Percentiles rank a stretch among this genome's conserved stretches.
phyloP scores from a whole-genome alignment of 2,888 invertebrate species.

The Plagodis pulveraria region DNA sequence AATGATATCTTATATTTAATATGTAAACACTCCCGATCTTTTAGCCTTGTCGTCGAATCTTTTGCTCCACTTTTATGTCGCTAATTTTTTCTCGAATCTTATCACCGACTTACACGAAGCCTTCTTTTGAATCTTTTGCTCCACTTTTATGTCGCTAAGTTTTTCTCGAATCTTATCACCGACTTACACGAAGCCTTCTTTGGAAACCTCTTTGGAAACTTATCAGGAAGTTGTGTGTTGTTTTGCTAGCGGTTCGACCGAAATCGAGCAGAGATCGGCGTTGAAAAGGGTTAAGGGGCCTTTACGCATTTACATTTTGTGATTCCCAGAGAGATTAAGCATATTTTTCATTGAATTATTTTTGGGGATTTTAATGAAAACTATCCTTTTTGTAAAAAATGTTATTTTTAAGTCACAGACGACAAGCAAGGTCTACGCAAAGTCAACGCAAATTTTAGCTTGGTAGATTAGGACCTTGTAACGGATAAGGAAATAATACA shows the following conservation, averaged over 20 bases:
- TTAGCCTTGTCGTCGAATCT: constrained; percentile 27
- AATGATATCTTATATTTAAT: no score
- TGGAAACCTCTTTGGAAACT: constrained; percentile 30
- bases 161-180: constrained; percentile 36
- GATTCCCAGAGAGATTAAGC: no score
- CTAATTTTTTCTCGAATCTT: constrained; percentile 34
- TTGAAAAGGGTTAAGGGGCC: constrained; percentile 14
- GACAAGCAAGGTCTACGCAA: no score
- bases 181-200: constrained; percentile 36
- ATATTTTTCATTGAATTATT: no score
- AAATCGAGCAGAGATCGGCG: constrained; percentile 29
- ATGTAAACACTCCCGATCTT: constrained; percentile 12
- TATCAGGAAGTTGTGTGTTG: constrained; percentile 32
- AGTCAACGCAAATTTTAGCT: no score
- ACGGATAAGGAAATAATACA: no score
- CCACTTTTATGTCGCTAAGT: constrained; percentile 27
- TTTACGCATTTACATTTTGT: no score
- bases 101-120: constrained; percentile 38
- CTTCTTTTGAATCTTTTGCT: constrained; percentile 23
- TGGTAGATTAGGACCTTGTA: no score
- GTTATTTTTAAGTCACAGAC: no score
- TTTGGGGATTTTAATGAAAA: no score
- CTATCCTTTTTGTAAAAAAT: no score
- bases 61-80: constrained; percentile 24
- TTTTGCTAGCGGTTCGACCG: constrained; percentile 32